These are phyloP conservation scores for Nothobranchius furzeri DNA, from an alignment of 2,113 vertebrate genomes.

Conservation along the genomic window DNA sequence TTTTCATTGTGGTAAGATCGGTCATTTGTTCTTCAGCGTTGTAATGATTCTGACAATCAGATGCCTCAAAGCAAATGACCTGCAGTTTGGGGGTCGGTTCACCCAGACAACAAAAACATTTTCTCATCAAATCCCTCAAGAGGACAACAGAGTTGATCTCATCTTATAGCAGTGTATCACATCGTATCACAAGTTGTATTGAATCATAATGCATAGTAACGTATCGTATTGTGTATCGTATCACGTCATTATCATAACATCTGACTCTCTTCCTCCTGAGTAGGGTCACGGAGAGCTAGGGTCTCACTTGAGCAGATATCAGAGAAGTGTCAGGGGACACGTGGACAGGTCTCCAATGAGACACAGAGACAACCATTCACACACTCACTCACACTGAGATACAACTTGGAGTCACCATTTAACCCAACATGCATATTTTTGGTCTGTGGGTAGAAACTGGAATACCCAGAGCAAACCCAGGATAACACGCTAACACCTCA, in stretches of 20 bases:
- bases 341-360: too few relatives aligned
- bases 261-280: too few relatives aligned
- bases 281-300: too few relatives aligned
- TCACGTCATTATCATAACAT: neutral
- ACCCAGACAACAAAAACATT: conserved; percentile 23
- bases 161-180: neutral
- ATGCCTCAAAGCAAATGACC: conserved; percentile 30
- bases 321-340: too few relatives aligned
- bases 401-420: too few relatives aligned
- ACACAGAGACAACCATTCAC: too few relatives aligned
- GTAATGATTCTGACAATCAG: conserved; percentile 40
- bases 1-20: conserved; percentile 38
- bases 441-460: too few relatives aligned
- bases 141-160: neutral
- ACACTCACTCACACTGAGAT: too few relatives aligned
- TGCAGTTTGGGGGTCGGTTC: conserved; percentile 40
- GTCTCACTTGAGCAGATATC: too few relatives aligned
- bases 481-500: too few relatives aligned
- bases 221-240: neutral
- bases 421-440: too few relatives aligned
- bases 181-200: neutral
- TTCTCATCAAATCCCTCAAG: neutral
- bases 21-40: conserved; percentile 52
- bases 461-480: too few relatives aligned
- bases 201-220: neutral